Percentiles rank a stretch among this genome's conserved stretches.
Conservation (phyloP, 2,113 vertebrate species). For the Mus spicilegus region DNA sequence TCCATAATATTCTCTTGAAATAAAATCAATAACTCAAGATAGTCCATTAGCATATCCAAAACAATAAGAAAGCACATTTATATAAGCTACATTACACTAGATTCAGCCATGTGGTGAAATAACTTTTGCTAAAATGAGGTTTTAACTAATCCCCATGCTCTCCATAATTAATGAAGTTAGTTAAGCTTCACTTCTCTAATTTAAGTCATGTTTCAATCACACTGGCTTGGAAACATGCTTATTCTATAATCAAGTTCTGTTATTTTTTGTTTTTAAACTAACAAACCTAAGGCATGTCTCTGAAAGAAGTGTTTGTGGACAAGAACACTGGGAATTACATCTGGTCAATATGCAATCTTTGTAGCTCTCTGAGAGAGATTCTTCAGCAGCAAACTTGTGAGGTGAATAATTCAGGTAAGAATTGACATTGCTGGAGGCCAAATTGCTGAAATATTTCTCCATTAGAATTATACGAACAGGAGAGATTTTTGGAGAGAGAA, state of each 20-base stretch:
- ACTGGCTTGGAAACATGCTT: background rate
- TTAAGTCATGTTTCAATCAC: background rate
- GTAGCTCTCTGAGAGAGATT: constrained; percentile 51
- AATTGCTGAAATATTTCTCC: constrained; percentile 83
- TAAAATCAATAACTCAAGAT: background rate
- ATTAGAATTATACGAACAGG: constrained; percentile 79
- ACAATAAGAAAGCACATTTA: background rate
- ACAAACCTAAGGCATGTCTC: constrained; percentile 11
- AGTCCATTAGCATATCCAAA: background rate
- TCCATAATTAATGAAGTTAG: constrained; percentile 15
- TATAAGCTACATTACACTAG: background rate
- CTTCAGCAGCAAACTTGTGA: constrained; percentile 65
- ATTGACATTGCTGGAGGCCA: constrained; percentile 85
- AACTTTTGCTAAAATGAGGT: constrained; percentile 15
- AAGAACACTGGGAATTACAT: background rate
- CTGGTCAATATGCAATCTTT: constrained; percentile 71
- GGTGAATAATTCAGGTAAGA: constrained; percentile 84
- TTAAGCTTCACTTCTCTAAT: background rate
- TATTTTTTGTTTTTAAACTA: background rate
- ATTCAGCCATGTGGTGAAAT: constrained; percentile 12
- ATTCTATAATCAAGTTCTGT: background rate
- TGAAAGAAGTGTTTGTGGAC: constrained; percentile 18
- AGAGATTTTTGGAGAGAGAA: constrained; percentile 81
- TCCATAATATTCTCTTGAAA: background rate
- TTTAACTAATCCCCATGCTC: background rate